Conservation (phyloP, 2,113 vertebrate genomes). For the Tenrec ecaudatus region DNA sequence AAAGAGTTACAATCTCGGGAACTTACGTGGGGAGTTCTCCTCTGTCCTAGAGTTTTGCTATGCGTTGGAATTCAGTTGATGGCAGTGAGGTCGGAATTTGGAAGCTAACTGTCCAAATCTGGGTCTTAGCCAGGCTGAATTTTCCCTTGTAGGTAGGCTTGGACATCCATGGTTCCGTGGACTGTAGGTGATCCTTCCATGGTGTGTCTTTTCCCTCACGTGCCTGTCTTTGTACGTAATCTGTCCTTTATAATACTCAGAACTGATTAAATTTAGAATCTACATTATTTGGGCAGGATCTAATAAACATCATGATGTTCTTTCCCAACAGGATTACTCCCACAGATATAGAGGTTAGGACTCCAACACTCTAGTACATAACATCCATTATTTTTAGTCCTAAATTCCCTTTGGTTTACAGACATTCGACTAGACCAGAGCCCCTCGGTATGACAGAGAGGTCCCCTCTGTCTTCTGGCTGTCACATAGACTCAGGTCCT, state of each 20-base stretch:
- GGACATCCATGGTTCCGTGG: not conserved
- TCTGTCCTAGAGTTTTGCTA: too few species aligned
- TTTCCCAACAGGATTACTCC: not conserved
- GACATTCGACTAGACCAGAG: not conserved
- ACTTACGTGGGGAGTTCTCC: too few species aligned
- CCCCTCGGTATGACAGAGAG: not conserved
- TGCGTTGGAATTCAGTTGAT: too few species aligned
- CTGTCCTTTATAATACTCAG: not conserved
- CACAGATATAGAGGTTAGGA: not conserved
- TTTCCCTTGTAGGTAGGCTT: not conserved
- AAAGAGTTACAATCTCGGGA: too few species aligned
- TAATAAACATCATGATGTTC: not conserved
- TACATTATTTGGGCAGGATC: not conserved
- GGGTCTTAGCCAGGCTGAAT: not conserved
- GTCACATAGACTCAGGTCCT: not conserved
- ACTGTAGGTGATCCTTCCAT: not conserved
- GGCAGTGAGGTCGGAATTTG: not conserved
- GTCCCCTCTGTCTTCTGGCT: not conserved
- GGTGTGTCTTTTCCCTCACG: not conserved
- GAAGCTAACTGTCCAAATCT: not conserved
- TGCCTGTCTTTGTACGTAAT: not conserved
- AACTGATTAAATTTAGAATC: not conserved
- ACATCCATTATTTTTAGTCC: not conserved
- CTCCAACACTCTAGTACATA: not conserved
- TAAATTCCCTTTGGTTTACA: not conserved